Conservation (phyloP, 2,797 vertebrate genomes). For the Takifugu rubripes region DNA sequence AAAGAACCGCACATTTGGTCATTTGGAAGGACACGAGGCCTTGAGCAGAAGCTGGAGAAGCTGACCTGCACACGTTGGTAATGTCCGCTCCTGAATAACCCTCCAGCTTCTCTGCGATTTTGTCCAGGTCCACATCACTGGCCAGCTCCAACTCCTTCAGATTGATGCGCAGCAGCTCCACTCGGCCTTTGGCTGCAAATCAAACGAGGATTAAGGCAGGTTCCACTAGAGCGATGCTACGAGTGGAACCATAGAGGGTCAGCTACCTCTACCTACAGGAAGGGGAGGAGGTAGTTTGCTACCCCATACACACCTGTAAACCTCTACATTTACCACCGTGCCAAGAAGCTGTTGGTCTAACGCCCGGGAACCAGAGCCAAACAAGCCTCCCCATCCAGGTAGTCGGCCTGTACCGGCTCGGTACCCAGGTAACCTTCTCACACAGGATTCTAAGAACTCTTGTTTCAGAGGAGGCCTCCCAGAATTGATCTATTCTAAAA, state of each 20-base stretch:
- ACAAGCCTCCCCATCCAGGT: neutral
- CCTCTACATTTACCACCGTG: too few relatives aligned
- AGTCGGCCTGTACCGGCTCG: too few relatives aligned
- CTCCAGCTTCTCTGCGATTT: conserved; percentile 93
- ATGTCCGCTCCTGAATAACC: conserved; percentile 98
- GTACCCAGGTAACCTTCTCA: too few relatives aligned
- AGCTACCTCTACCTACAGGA: too few relatives aligned
- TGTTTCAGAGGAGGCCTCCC: too few relatives aligned
- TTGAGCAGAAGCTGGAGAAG: neutral
- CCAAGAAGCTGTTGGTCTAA: too few relatives aligned
- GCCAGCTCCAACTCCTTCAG: conserved; percentile 92
- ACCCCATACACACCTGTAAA: too few relatives aligned
- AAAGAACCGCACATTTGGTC: neutral
- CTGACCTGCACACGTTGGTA: conserved; percentile 96
- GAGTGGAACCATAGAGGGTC: too few relatives aligned
- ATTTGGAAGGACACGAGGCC: neutral
- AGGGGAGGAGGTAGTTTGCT: too few relatives aligned
- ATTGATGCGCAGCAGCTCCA: conserved; percentile 91
- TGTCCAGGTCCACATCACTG: conserved; percentile 86
- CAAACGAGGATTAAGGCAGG: neutral
- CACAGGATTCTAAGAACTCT: too few relatives aligned
- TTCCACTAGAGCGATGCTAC: neutral
- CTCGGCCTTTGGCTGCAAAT: conserved; percentile 86
- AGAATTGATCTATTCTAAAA: too few relatives aligned
- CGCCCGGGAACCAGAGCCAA: too few relatives aligned